Conservation (phyloP, 2,797 vertebrate species). For the Hozukius guyotensis region DNA sequence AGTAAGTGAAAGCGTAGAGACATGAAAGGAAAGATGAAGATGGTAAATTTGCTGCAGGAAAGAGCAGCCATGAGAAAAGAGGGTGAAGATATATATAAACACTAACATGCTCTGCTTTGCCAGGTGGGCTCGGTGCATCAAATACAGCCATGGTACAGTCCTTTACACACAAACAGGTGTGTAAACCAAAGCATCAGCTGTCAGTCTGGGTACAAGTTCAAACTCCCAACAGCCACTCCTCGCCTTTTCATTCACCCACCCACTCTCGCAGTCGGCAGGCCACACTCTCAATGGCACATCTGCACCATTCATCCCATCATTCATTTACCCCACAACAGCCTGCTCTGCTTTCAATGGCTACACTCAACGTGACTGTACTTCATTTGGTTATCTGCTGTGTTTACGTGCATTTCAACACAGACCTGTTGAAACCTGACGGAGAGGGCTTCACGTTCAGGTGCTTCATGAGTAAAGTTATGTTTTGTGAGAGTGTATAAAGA, state of each 20-base stretch:
- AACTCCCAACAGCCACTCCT: slow-evolving; percentile 53
- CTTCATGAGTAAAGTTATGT: slow-evolving; percentile 4
- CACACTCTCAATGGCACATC: slow-evolving; percentile 58
- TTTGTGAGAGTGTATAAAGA: slow-evolving; percentile 23
- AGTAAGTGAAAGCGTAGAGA: not conserved
- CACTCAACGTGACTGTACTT: slow-evolving; percentile 3
- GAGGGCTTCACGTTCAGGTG: not conserved
- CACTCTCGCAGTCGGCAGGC: slow-evolving; percentile 12
- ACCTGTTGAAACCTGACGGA: slow-evolving; percentile 53
- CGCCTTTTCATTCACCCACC: slow-evolving; percentile 42
- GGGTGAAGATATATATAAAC: not conserved
- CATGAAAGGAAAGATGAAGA: not conserved
- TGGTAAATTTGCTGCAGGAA: not conserved
- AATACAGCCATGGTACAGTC: not conserved
- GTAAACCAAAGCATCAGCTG: slow-evolving; percentile 28
- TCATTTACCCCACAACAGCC: slow-evolving; percentile 21
- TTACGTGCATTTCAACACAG: not conserved
- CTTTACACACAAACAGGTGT: not conserved
- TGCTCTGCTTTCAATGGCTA: slow-evolving; percentile 1
- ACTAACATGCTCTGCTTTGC: not conserved
- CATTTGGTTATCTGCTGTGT: not conserved
- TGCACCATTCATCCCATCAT: slow-evolving; percentile 54
- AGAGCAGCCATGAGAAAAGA: not conserved
- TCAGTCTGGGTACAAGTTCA: slow-evolving; percentile 31
- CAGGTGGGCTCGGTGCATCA: not conserved